Base-by-base conservation (phyloP, 2,888 invertebrate species). In the Pachycephus smyrnensis region DNA sequence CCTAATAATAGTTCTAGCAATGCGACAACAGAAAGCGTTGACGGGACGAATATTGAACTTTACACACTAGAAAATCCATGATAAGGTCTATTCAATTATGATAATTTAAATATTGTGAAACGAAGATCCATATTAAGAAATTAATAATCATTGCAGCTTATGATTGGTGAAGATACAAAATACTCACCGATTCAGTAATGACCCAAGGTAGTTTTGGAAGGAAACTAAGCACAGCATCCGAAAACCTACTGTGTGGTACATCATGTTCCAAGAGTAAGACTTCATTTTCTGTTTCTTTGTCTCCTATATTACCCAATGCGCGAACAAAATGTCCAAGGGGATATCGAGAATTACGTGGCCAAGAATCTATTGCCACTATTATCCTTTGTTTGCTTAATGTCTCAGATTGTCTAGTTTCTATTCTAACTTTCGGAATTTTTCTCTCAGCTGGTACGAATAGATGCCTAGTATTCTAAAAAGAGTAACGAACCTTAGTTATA, bases 291-390 rank as follows among this genome's bases (percentile, higher is more conserved):
- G 99, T 98, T 23, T 96, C 95, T 89, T 97, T 97, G 89, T 98
- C 97, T 35, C 99, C 99, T 80, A 98, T 95, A 75, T 95, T 95
- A 30, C 99, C 99, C 11, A 99, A 93, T 0, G 97, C 96, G 82
- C 98, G 93, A 0, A 99, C 98, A 92, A 98, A 99, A 92, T 99
- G 99, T 3, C 99, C 99, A 91, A 96, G 94, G 1, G 98, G 98
- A 92, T 98, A 98, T 77, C 98, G 94, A 3, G 98, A 98, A 90
- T 96, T 95, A 76, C 97, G 93, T 0, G 99, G 98, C 99, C 99
- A 99, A 4, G 96, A 96, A 92, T 99, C 99, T 69, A 99, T 97
- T 1, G 98, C 97, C 0, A 99, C 99, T 23, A 99, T 95, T 74
- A 99, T 97, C 79, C 98, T 94, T 89, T 98, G 97, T 68, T 95